These are phyloP conservation scores for Cirrhinus molitorella DNA, from an alignment of 2,797 vertebrate genomes.

Conservation along the genomic window DNA sequence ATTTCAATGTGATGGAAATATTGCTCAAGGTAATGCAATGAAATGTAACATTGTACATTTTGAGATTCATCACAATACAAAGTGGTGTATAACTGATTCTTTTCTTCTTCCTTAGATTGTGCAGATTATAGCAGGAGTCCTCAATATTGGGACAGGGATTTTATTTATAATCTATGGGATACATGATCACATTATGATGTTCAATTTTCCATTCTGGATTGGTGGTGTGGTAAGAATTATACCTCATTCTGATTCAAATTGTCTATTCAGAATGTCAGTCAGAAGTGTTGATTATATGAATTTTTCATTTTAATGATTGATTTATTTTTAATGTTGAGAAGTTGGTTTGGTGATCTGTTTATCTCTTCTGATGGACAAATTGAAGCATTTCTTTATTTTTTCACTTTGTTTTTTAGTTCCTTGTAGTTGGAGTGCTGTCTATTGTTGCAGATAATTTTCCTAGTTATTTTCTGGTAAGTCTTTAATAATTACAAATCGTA, in stretches of 20 bases:
- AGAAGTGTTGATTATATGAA: not conserved
- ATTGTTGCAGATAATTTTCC: conserved; percentile 72
- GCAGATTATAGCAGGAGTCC: conserved; percentile 75
- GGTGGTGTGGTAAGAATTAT: conserved; percentile 70
- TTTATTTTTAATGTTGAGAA: not conserved
- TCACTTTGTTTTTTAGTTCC: conserved; percentile 63
- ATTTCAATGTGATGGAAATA: not conserved
- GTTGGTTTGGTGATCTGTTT: not conserved
- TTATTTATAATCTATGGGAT: conserved; percentile 27
- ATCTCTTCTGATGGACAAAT: not conserved
- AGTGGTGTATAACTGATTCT: not conserved
- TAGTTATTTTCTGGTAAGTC: conserved; percentile 76
- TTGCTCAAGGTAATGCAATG: not conserved
- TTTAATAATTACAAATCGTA: not conserved
- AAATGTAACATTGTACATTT: not conserved
- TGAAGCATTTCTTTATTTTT: not conserved
- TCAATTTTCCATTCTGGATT: conserved; percentile 52
- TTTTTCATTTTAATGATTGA: not conserved
- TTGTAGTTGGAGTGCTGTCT: conserved; percentile 66
- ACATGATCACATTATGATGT: not conserved
- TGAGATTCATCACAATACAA: not conserved
- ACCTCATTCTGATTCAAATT: not conserved
- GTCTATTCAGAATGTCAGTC: not conserved
- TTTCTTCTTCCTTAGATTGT: conserved; percentile 63
- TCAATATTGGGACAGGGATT: conserved; percentile 60